Evolutionary conservation across 2,797 vertebrate species (phyloP).

Genomic region (Melanotaenia parkinsoni): DNA sequence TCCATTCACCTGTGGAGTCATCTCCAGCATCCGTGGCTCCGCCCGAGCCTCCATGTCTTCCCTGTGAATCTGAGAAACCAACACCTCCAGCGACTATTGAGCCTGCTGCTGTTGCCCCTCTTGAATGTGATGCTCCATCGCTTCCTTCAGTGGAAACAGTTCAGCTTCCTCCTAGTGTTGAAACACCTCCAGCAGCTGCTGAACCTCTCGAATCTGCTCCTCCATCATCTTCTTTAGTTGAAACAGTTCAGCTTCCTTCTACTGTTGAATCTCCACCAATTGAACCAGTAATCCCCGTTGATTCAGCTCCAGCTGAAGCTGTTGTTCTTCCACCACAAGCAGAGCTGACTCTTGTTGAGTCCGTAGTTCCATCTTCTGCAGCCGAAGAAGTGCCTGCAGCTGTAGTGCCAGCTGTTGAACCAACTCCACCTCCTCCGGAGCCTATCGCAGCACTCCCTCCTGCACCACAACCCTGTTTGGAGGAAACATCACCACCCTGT

Average conservation of each 20-base stretch:
- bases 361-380: slow-evolving; percentile 5
- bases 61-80: slow-evolving; percentile 17
- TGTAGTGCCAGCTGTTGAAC: slow-evolving; percentile 15
- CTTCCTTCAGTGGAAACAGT: too few relatives aligned
- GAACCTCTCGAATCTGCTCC: slow-evolving; percentile 23
- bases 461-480: slow-evolving; percentile 26
- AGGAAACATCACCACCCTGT: slow-evolving; percentile 35
- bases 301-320: slow-evolving; percentile 23
- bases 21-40: background rate
- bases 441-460: background rate
- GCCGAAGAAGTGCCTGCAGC: slow-evolving; percentile 13
- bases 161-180: too few relatives aligned
- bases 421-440: slow-evolving; percentile 6
- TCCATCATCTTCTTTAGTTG: slow-evolving; percentile 4
- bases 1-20: slow-evolving; percentile 24
- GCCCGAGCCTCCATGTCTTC: slow-evolving; percentile 7
- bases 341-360: slow-evolving; percentile 19
- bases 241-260: slow-evolving; percentile 17
- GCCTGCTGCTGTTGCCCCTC: slow-evolving; percentile 1
- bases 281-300: slow-evolving; percentile 21
- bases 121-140: too few relatives aligned
- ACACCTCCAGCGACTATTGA: slow-evolving; percentile 12
- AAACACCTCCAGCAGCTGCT: slow-evolving; percentile 16
- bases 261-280: slow-evolving; percentile 19
- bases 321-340: background rate